Evolutionary conservation across 2,888 invertebrate genomes (phyloP), one percentile per base, ranked within the genome.

Genomic region (Doris montereyensis): DNA sequence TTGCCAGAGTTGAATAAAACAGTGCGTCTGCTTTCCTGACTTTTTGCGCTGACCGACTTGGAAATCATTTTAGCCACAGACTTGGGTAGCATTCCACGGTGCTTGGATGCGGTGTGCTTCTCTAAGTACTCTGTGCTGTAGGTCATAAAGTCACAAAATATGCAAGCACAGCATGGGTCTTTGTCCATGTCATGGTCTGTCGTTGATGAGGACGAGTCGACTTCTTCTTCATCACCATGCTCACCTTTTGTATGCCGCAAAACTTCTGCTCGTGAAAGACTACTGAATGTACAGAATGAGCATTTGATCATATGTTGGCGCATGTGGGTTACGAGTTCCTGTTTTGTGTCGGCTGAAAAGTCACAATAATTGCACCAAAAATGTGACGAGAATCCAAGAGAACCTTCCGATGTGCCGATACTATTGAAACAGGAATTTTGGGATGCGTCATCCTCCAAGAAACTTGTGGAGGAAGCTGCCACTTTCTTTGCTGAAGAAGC

Each of bases 151-250:
- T 52, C 58, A 28, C 79, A 79, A 26, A 76, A 79, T 0, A 79
- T 60, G 62, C 79, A 79, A 1, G 79, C 79, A 3, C 76, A 76
- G 32, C 79, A 79, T 0, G 79, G 79, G 28, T 79, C 79, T 52
- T 79, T 79, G 72, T 79, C 79, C 76, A 79, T 79, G 30, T 79
- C 79, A 71, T 68, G 68, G 2, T 79, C 79, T 30, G 76, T 71
- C 24, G 62, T 71, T 24, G 76, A 76, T 0, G 76, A 71, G 30
- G 76, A 76, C 0, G 76, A 71, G 30, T 70, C 79, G 30, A 71
- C 72, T 58, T 79, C 79, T 13, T 65, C 3, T 10, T 79, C 79
- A 30, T 71, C 41, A 10, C 71, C 79, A 72, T 79, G 79, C 52
- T 79, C 79, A 52, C 52, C 26, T 68, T 76, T 79, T 10, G 71